These are phyloP conservation scores for Gnathonemus echidnorhynchus DNA, from an alignment of 2,113 vertebrate species.

Conservation along the genomic window DNA sequence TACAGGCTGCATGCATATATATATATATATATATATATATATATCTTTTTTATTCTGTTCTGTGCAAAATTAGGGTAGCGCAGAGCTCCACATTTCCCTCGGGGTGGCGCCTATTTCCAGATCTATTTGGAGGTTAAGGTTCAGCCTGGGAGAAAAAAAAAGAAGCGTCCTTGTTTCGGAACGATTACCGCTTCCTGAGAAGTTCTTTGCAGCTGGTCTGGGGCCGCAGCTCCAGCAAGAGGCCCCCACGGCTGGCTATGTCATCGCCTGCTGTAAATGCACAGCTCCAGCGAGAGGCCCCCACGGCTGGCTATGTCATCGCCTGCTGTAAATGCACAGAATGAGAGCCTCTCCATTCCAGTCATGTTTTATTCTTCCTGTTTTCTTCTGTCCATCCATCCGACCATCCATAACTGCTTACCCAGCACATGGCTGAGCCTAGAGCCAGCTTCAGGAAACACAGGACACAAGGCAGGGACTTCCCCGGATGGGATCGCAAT, in stretches of 20 bases:
- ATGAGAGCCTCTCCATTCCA: not conserved
- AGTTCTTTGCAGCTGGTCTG: not conserved
- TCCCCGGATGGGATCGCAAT: not conserved
- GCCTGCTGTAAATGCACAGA: not conserved
- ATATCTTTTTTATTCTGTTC: slow-evolving; percentile 17
- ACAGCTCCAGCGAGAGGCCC: slow-evolving; percentile 2
- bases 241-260: slow-evolving; percentile 12
- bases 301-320: slow-evolving; percentile 13
- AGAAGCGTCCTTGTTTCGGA: slow-evolving; percentile 28
- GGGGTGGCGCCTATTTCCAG: slow-evolving; percentile 41
- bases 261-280: slow-evolving; percentile 13
- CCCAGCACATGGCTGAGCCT: not conserved
- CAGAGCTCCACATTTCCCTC: slow-evolving; percentile 29
- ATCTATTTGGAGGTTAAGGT: slow-evolving; percentile 36
- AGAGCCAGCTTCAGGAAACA: not conserved
- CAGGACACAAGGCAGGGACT: not conserved
- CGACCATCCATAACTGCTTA: not conserved
- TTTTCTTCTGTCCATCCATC: not conserved
- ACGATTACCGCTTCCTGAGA: slow-evolving; percentile 26
- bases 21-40: not conserved
- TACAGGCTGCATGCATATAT: not conserved
- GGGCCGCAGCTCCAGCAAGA: not conserved
- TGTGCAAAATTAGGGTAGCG: slow-evolving; percentile 37
- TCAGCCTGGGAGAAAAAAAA: slow-evolving; percentile 25
- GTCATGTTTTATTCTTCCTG: not conserved